phyloP scores from a whole-genome alignment of 1,140 invertebrate genomes.

The Eubasilissa regina region DNA sequence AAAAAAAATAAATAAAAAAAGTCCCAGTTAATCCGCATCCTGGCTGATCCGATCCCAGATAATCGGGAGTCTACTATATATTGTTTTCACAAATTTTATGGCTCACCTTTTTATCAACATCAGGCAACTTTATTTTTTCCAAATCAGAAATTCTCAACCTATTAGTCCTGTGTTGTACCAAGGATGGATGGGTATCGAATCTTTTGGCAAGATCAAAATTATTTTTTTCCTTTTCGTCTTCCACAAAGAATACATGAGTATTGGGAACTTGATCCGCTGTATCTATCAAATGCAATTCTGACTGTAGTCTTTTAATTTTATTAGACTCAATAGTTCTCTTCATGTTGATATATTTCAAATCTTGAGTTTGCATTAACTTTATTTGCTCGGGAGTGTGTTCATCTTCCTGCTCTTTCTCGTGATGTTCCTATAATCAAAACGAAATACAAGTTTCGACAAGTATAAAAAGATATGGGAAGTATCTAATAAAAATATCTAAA shows the following conservation, averaged over 20 bases:
- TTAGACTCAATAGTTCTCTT: constrained; percentile 89
- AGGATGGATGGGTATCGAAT: constrained; percentile 82
- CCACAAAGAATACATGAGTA: constrained; percentile 88
- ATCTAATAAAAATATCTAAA: too few species aligned
- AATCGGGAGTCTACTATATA: too few species aligned
- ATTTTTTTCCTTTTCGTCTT: constrained; percentile 75
- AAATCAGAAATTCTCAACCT: constrained; percentile 77
- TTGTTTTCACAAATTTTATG: too few species aligned
- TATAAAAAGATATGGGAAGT: too few species aligned
- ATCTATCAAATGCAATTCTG: constrained; percentile 88
- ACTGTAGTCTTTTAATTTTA: constrained; percentile 90
- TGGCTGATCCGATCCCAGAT: too few species aligned
- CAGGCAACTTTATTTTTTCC: constrained; percentile 73
- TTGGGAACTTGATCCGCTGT: constrained; percentile 79
- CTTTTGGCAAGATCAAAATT: constrained; percentile 82
- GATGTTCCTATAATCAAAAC: constrained; percentile 65
- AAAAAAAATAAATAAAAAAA: too few species aligned
- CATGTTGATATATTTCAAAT: constrained; percentile 91
- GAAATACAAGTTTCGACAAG: too few species aligned
- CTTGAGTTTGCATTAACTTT: constrained; percentile 92
- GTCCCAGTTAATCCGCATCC: too few species aligned
- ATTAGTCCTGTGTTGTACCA: constrained; percentile 81
- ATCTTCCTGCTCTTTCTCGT: constrained; percentile 79
- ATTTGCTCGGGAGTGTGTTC: constrained; percentile 87
- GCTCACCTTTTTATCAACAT: constrained; percentile 71